These are phyloP conservation scores for Alosa alosa DNA, from an alignment of 2,113 vertebrate genomes.

Conservation along the genomic window DNA sequence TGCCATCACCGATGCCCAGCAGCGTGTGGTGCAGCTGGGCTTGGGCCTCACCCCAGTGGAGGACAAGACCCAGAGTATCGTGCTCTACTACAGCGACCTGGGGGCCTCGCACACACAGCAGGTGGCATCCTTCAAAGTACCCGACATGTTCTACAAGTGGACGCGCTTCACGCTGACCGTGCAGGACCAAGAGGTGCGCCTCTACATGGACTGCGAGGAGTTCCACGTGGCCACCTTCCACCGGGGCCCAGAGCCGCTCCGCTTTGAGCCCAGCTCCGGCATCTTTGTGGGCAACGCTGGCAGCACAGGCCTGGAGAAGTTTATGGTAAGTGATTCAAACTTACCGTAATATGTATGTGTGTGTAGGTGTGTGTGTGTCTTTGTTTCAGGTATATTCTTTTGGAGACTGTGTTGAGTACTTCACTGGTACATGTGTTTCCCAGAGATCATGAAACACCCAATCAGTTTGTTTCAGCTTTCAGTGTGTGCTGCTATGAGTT, in stretches of 20 bases:
- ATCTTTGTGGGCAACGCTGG: slow-evolving; percentile 93
- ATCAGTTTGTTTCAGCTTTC: not conserved
- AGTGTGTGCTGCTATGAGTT: not conserved
- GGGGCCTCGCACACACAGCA: slow-evolving; percentile 74
- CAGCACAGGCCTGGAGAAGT: slow-evolving; percentile 81
- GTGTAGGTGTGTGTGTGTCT: not conserved
- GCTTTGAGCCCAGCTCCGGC: slow-evolving; percentile 84
- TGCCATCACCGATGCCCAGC: slow-evolving; percentile 87
- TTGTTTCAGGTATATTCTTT: too few relatives aligned
- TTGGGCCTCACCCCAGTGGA: slow-evolving; percentile 80
- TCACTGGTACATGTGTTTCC: too few relatives aligned
- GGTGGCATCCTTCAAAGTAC: slow-evolving; percentile 85
- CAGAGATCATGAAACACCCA: too few relatives aligned
- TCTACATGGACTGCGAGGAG: slow-evolving; percentile 92
- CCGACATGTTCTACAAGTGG: slow-evolving; percentile 86
- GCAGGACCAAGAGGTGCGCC: slow-evolving; percentile 75
- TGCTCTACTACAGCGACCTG: slow-evolving; percentile 87
- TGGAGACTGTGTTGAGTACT: not conserved
- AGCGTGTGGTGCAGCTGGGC: slow-evolving; percentile 86
- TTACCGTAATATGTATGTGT: not conserved
- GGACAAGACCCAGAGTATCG: slow-evolving; percentile 79
- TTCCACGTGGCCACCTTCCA: slow-evolving; percentile 74
- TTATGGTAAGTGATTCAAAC: slow-evolving; percentile 77
- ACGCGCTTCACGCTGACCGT: slow-evolving; percentile 81
- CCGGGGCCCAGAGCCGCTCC: slow-evolving; percentile 71